These are phyloP conservation scores for Arrhamphus sclerolepis DNA, from an alignment of 2,797 vertebrate species.

Conservation along the genomic window DNA sequence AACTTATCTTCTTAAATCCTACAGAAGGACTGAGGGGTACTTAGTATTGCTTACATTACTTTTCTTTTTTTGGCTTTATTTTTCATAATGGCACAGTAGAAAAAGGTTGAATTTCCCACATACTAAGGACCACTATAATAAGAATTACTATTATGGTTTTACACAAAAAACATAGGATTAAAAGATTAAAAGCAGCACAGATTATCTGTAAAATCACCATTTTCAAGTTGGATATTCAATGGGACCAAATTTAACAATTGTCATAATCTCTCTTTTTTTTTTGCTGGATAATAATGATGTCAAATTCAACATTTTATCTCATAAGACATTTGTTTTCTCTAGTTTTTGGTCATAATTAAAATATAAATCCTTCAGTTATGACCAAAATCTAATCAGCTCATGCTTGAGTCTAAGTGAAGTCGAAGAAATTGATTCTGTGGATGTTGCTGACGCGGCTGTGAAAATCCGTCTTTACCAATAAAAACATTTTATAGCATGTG, in stretches of 20 bases:
- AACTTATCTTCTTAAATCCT: too few relatives aligned
- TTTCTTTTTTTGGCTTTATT: too few relatives aligned
- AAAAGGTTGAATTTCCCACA: too few relatives aligned
- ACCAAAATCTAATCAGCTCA: constrained; percentile 14
- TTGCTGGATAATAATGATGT: background rate
- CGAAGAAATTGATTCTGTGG: too few relatives aligned
- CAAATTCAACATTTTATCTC: background rate
- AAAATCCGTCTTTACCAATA: background rate
- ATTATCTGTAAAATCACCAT: background rate
- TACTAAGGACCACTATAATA: too few relatives aligned
- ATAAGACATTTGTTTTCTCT: background rate
- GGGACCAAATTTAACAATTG: background rate
- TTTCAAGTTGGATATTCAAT: background rate
- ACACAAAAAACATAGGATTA: too few relatives aligned
- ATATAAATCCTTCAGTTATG: background rate
- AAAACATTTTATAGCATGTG: background rate
- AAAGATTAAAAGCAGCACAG: too few relatives aligned
- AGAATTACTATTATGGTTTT: too few relatives aligned
- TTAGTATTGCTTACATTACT: too few relatives aligned
- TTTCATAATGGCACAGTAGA: too few relatives aligned
- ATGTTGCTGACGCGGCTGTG: background rate
- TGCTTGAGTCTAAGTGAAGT: background rate
- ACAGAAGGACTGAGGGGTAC: too few relatives aligned
- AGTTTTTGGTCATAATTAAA: background rate
- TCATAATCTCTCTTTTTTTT: background rate